phyloP scores from a whole-genome alignment of 2,113 vertebrate species.

The Antechinus stuartii region DNA sequence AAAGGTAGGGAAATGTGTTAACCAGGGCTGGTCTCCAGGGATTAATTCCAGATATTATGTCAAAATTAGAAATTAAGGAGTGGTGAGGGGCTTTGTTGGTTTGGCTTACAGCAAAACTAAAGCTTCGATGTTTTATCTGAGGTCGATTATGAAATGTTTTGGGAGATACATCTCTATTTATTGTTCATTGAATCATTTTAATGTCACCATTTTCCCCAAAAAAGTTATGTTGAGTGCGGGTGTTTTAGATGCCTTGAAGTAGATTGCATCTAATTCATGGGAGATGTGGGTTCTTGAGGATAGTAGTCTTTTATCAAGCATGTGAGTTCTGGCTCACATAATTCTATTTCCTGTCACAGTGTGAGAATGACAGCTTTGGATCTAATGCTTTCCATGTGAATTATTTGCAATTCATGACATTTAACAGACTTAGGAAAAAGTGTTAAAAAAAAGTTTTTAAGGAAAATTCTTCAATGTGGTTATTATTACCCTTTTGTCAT shows the following conservation, averaged over 20 bases:
- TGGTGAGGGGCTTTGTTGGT: not conserved
- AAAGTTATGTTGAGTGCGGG: not conserved
- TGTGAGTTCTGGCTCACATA: not conserved
- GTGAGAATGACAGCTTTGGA: not conserved
- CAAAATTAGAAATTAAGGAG: not conserved
- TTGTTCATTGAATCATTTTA: not conserved
- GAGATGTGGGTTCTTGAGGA: not conserved
- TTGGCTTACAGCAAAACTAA: not conserved
- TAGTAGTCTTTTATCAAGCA: not conserved
- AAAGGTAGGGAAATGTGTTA: not conserved
- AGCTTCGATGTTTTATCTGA: not conserved
- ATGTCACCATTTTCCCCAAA: not conserved
- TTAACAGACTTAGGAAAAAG: not conserved
- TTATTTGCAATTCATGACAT: slow-evolving; percentile 1
- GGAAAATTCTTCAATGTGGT: not conserved
- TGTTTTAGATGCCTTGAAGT: not conserved
- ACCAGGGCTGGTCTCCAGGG: not conserved
- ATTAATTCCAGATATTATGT: not conserved
- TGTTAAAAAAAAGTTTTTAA: slow-evolving; percentile 8
- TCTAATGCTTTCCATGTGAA: not conserved
- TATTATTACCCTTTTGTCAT: not conserved
- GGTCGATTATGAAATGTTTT: not conserved
- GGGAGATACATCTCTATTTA: not conserved
- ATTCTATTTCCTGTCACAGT: not conserved
- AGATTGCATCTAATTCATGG: not conserved